Evolutionary conservation across 2,113 vertebrate species (phyloP).

Genomic region (Alligator sinensis): DNA sequence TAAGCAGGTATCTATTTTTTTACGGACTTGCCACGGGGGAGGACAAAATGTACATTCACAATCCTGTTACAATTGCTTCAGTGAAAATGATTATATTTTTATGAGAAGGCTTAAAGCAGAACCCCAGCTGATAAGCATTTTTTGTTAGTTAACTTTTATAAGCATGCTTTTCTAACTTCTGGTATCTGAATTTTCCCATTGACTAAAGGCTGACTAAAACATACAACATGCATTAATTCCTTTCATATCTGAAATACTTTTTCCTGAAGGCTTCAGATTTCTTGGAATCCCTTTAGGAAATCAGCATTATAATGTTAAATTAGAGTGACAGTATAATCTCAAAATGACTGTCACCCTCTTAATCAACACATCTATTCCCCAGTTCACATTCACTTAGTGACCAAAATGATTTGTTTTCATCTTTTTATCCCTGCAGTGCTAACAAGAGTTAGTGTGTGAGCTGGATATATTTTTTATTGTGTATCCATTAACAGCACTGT

Average conservation of each 20-base stretch:
- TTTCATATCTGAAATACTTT: background rate
- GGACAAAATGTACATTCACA: background rate
- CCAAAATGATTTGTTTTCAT: background rate
- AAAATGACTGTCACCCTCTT: slow-evolving; percentile 18
- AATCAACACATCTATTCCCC: slow-evolving; percentile 32
- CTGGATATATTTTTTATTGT: background rate
- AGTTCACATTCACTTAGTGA: slow-evolving; percentile 1
- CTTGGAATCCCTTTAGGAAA: slow-evolving; percentile 6
- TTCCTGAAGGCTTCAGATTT: background rate
- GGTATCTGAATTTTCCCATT: background rate
- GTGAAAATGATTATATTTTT: background rate
- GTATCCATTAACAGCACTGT: background rate
- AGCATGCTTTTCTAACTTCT: background rate
- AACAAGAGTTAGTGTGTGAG: background rate
- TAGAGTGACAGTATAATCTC: slow-evolving; percentile 20
- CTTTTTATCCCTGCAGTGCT: background rate
- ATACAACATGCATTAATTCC: fast-evolving
- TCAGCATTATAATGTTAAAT: background rate
- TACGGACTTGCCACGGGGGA: too few species aligned
- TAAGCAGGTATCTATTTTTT: too few species aligned
- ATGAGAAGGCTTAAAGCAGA: background rate
- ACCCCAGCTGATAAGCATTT: background rate
- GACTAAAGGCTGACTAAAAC: background rate
- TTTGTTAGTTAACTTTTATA: too few species aligned
- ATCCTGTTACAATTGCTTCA: background rate